Percentiles rank a stretch among this genome's conserved stretches.
phyloP scores from a whole-genome alignment of 2,888 invertebrate species.

The Rotaria macrura region DNA sequence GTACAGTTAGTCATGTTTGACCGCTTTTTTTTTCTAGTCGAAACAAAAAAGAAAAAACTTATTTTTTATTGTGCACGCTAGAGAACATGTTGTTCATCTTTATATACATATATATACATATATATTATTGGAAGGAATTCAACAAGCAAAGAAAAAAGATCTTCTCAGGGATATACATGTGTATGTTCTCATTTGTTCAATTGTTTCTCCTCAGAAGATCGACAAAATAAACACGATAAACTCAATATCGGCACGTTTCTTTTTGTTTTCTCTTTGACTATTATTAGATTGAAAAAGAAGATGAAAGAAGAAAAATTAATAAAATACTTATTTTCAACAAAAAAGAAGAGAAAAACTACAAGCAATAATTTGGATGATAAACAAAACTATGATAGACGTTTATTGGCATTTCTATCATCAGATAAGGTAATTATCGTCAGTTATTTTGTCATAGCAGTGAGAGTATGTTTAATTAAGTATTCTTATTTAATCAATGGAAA shows the following conservation, averaged over 20 bases:
- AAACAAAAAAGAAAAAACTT: neutral
- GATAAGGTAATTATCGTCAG: neutral
- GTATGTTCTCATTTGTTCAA: neutral
- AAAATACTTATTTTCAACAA: neutral
- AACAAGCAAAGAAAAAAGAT: neutral
- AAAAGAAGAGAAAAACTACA: neutral
- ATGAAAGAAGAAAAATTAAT: neutral
- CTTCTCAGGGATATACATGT: neutral
- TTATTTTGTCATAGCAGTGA: too few relatives aligned
- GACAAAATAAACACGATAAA: neutral
- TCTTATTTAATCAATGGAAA: too few relatives aligned
- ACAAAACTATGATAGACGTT: neutral
- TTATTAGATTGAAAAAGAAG: neutral
- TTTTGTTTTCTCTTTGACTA: neutral
- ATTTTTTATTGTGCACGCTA: constrained; percentile 12
- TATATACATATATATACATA: neutral
- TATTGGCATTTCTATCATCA: neutral
- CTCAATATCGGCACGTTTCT: too few relatives aligned
- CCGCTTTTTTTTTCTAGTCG: constrained; percentile 9
- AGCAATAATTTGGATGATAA: neutral
- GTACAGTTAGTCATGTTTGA: constrained; percentile 7
- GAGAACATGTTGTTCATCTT: neutral
- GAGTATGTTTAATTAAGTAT: too few relatives aligned
- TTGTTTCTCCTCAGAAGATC: neutral
- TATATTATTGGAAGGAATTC: neutral